Evolutionary conservation across 2,113 vertebrate species (phyloP).

Genomic region (Peucedramus taeniatus): DNA sequence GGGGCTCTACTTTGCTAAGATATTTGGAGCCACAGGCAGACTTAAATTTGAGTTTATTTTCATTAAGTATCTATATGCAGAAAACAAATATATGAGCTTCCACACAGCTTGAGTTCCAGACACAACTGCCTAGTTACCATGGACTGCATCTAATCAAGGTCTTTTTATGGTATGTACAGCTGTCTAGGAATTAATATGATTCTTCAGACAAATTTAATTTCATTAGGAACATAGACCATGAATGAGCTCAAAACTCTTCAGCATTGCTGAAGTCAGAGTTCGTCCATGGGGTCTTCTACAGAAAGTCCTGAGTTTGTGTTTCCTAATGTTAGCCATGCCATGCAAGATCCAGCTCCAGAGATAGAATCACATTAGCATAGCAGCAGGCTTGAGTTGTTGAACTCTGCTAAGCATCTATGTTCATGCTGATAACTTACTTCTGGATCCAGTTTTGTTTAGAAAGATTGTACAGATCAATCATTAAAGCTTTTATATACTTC

Average conservation of each 20-base stretch:
- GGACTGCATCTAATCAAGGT: background rate
- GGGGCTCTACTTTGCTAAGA: background rate
- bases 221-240: background rate
- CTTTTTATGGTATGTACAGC: background rate
- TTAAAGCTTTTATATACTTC: background rate
- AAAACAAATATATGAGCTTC: background rate
- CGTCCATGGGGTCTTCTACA: background rate
- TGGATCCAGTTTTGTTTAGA: background rate
- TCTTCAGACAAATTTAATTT: background rate
- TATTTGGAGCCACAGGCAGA: background rate
- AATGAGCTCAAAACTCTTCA: background rate
- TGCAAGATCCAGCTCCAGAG: background rate
- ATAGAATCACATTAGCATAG: background rate
- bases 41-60: background rate
- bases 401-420: background rate
- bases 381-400: background rate
- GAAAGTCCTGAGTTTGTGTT: background rate
- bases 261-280: background rate
- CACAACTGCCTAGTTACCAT: background rate
- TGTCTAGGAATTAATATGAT: background rate
- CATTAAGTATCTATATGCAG: background rate
- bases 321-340: background rate
- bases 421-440: background rate
- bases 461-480: background rate
- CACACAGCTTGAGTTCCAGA: background rate